These are phyloP conservation scores for Eupithecia subumbrata DNA, from an alignment of 2,888 invertebrate species.

Conservation along the genomic window DNA sequence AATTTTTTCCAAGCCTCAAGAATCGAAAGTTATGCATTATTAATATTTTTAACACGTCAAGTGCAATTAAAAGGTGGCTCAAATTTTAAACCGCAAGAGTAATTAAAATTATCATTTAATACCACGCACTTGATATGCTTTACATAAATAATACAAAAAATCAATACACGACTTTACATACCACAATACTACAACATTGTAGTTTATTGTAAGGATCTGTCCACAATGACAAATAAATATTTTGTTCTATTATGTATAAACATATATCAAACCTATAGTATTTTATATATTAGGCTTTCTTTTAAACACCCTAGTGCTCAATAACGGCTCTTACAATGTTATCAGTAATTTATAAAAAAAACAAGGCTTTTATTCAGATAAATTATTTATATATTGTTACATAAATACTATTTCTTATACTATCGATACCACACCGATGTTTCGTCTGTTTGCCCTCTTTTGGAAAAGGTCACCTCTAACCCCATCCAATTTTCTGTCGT, in stretches of 20 bases:
- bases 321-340: not conserved
- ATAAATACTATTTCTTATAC: too few relatives aligned
- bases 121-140: not conserved
- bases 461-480: too few relatives aligned
- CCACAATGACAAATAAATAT: not conserved
- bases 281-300: too few relatives aligned
- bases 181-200: conserved; percentile 14
- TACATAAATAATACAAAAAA: conserved; percentile 19
- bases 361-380: too few relatives aligned
- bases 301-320: not conserved
- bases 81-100: not conserved
- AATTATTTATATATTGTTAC: too few relatives aligned
- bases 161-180: conserved; percentile 22
- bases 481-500: too few relatives aligned
- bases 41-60: conserved; percentile 14
- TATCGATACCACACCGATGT: too few relatives aligned
- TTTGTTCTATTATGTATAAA: not conserved
- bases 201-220: conserved; percentile 8
- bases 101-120: conserved; percentile 25
- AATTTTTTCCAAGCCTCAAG: not conserved
- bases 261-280: not conserved
- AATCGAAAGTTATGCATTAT: not conserved
- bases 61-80: not conserved
- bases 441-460: too few relatives aligned
- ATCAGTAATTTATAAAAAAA: not conserved